Evolutionary conservation across 2,113 vertebrate genomes (phyloP).

Genomic region (Cyanoramphus novaezelandiae): DNA sequence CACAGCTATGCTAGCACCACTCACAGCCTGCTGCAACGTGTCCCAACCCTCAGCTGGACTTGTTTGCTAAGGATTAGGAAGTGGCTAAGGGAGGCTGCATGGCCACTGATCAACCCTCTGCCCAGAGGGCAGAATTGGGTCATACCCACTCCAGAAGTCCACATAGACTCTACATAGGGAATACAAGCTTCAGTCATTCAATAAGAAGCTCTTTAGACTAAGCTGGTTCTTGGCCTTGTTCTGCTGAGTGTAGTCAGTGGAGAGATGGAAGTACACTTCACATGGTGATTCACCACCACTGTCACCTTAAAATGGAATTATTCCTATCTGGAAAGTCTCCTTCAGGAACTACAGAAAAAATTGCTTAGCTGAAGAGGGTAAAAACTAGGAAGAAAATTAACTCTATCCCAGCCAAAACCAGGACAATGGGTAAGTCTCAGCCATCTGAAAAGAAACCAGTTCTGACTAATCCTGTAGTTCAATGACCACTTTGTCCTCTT

Average conservation of each 20-base stretch:
- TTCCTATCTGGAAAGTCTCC: not conserved
- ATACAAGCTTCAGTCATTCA: not conserved
- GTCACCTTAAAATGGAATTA: not conserved
- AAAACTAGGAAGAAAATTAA: not conserved
- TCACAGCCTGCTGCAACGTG: not conserved
- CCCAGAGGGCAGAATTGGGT: not conserved
- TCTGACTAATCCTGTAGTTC: rapidly evolving
- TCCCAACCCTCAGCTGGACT: not conserved
- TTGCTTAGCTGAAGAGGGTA: not conserved
- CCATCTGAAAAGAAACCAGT: not conserved
- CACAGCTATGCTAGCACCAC: not conserved
- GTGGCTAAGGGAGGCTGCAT: not conserved
- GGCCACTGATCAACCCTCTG: not conserved
- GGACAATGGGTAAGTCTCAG: not conserved
- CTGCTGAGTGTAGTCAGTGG: not conserved
- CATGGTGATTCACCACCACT: not conserved
- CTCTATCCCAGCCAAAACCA: not conserved
- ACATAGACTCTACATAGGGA: not conserved
- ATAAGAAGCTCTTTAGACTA: not conserved
- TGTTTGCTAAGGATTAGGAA: not conserved
- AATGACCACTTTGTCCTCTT: not conserved
- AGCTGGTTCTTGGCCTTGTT: not conserved
- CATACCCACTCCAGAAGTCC: not conserved
- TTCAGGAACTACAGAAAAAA: not conserved
- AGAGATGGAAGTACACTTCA: not conserved